Evolutionary conservation across 2,797 vertebrate species (phyloP).

Genomic region (Sphenodon punctatus): DNA sequence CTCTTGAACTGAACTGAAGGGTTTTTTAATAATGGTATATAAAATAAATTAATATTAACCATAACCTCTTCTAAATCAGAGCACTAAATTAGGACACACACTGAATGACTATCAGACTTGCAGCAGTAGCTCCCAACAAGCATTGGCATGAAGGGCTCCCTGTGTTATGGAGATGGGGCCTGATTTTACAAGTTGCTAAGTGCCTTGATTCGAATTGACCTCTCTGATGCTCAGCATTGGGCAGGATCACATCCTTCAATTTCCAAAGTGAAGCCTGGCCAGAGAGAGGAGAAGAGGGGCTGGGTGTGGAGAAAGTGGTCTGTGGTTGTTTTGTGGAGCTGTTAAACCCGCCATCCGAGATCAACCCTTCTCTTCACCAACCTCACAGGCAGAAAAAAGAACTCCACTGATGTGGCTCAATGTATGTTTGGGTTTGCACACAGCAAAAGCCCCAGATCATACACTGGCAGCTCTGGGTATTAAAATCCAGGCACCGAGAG

Average conservation of each 20-base stretch:
- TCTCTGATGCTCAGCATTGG: neutral
- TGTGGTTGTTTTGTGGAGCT: neutral
- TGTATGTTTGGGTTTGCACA: neutral
- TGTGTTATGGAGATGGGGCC: neutral
- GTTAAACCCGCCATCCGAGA: neutral
- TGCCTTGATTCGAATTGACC: neutral
- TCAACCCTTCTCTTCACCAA: neutral
- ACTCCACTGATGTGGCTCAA: fast-evolving
- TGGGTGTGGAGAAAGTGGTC: neutral
- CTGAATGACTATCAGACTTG: too few relatives aligned
- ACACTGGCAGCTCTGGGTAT: neutral
- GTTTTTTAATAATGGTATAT: too few relatives aligned
- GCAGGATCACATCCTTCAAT: neutral
- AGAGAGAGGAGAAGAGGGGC: neutral
- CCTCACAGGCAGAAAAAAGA: too few relatives aligned
- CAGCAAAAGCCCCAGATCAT: neutral
- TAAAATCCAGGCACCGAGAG: neutral
- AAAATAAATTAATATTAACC: too few relatives aligned
- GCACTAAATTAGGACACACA: too few relatives aligned
- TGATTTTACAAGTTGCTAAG: neutral
- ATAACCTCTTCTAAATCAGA: too few relatives aligned
- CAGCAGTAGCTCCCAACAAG: neutral
- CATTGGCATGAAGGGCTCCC: neutral
- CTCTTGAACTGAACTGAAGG: too few relatives aligned
- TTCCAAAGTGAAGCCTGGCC: neutral